Evolutionary conservation across 2,888 invertebrate species (phyloP), one percentile per base, ranked within the genome.

Genomic region (Bhutanitis thaidina): DNA sequence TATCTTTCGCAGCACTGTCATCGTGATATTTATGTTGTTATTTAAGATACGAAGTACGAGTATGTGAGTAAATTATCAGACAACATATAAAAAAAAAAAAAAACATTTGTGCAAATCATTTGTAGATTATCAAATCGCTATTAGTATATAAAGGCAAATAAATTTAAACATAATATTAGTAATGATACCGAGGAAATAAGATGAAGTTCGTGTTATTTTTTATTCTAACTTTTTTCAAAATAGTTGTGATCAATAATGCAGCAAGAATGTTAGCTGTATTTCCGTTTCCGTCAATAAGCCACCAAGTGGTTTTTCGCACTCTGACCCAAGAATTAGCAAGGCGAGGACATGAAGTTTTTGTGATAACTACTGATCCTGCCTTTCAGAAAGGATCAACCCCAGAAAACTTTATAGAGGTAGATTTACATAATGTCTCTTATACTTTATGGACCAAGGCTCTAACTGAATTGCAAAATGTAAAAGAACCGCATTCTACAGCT

Each of bases 401-500:
- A 3, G 32, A 25, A n/a, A 75, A 77, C 43, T 32, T 73, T 2
- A 74, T 63, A n/a, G 74, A 76, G 61, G 69, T 77, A 3, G 70
- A 75, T 13, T 52, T 74, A 0, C 72, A 74, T 27, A 68, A 74
- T 46, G 32, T 67, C 1, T 71, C 74, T 0, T 70, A 75, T 37
- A 16, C 54, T 1, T 1, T 49, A 1, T 8, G 36, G 9, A 29
- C 10, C 7, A 29, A 43, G 13, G 0, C 32, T 7, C 20, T 39
- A 1, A 3, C n/a, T 37, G 14, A 25, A 29, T 3, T n/a, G 14
- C 15, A 37, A 7, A 45, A 27, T 7, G 36, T 27, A 29, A 29
- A 12, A 3, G 1, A 45, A 14, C n/a, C 7, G 7, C 36, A 45
- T 37, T 1, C 37, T 7, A 7, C 36, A 15, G 9, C 27, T 27